Conservation (phyloP, 1,140 invertebrate species). For the Drosophila triauraria region DNA sequence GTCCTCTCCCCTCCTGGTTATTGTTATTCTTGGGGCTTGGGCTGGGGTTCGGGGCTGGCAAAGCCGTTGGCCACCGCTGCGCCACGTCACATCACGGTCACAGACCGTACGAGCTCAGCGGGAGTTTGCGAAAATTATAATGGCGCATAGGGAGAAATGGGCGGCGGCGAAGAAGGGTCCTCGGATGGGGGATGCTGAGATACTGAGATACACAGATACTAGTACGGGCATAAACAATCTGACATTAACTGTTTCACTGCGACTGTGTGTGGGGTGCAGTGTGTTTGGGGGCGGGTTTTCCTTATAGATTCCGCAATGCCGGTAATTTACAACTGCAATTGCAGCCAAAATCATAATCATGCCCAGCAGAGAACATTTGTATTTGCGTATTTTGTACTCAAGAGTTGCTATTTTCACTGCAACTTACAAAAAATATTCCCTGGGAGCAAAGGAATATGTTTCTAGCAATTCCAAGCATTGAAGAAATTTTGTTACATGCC, state of each 20-base stretch:
- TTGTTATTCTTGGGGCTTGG: slow-evolving; percentile 26
- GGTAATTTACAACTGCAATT: slow-evolving; percentile 38
- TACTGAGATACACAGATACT: neutral
- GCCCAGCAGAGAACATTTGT: slow-evolving; percentile 14
- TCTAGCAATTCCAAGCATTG: neutral
- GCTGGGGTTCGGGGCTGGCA: slow-evolving; percentile 17
- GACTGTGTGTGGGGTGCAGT: neutral
- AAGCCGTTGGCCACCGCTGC: slow-evolving; percentile 39
- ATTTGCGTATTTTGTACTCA: slow-evolving; percentile 6
- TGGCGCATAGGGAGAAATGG: slow-evolving; percentile 30
- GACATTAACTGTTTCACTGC: slow-evolving; percentile 26
- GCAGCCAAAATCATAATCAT: slow-evolving; percentile 26
- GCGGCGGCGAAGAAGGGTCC: neutral
- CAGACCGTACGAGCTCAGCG: slow-evolving; percentile 42
- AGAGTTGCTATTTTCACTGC: slow-evolving; percentile 26
- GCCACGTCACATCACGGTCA: slow-evolving; percentile 43
- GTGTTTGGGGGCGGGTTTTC: slow-evolving; percentile 5
- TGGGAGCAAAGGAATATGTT: neutral
- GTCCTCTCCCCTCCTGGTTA: slow-evolving; percentile 1
- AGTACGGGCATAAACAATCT: slow-evolving; percentile 30
- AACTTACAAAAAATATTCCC: slow-evolving; percentile 4
- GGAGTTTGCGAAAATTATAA: slow-evolving; percentile 70
- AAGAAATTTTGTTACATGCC: neutral
- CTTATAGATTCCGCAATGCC: slow-evolving; percentile 27
- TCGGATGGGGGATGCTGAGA: neutral